Evolutionary conservation across 92 coral and sea anemone genomes (phyloP).

Genomic region (Epizoanthus ramosus): DNA sequence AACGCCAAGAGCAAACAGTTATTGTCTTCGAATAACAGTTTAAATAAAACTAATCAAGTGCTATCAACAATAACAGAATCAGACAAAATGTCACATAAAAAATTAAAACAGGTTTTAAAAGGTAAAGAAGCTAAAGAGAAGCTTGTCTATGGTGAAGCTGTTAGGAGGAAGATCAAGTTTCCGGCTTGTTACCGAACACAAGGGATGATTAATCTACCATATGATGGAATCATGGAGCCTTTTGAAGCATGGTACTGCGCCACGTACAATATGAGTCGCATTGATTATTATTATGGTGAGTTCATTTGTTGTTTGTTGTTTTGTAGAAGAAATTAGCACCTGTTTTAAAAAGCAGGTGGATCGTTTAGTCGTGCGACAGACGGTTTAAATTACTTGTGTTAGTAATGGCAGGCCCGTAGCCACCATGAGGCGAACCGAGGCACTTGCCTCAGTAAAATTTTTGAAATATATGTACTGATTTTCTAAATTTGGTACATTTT

Average conservation of each 20-base stretch:
- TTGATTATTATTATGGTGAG: constrained; percentile 95
- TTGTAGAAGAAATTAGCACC: background rate
- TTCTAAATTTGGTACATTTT: no score
- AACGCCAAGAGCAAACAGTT: background rate
- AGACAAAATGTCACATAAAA: constrained; percentile 2
- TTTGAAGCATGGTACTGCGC: constrained; percentile 95
- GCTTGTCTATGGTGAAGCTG: constrained; percentile 5
- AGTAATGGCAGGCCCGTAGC: no score
- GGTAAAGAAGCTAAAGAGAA: background rate
- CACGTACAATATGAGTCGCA: constrained; percentile 85
- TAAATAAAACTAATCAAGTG: background rate
- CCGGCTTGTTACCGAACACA: constrained; percentile 76
- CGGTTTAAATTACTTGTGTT: no score
- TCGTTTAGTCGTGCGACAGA: no score
- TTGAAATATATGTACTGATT: no score
- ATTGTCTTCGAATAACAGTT: background rate
- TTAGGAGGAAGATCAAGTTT: constrained; percentile 53
- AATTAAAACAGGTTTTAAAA: constrained; percentile 9
- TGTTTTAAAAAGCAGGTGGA: no score
- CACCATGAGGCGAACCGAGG: no score
- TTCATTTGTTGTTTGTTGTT: background rate
- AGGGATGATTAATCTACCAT: constrained; percentile 87
- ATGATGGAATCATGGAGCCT: constrained; percentile 87
- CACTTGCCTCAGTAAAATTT: no score
- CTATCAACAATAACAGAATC: constrained; percentile 9